These are phyloP conservation scores for Anoplophora glabripennis DNA, from an alignment of 1,140 invertebrate genomes.

Conservation along the genomic window DNA sequence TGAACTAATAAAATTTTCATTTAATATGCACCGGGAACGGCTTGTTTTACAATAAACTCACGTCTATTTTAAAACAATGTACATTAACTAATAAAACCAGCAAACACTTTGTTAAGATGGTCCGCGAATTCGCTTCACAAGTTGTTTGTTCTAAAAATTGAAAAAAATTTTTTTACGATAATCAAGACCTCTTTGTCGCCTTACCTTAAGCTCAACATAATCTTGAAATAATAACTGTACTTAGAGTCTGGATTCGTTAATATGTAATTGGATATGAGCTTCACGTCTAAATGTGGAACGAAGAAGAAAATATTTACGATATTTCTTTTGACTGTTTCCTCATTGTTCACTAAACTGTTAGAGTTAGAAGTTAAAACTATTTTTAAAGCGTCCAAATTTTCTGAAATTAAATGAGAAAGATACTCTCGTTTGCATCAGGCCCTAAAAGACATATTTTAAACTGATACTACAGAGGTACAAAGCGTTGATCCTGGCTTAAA, in stretches of 20 bases:
- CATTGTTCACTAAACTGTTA: slow-evolving; percentile 8
- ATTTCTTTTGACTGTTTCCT: slow-evolving; percentile 19
- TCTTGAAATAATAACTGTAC: background rate
- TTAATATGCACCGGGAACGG: too few species aligned
- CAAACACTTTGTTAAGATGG: too few species aligned
- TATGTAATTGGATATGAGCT: background rate
- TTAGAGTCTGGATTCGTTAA: background rate
- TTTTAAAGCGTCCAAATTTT: slow-evolving; percentile 50
- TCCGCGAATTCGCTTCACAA: too few species aligned
- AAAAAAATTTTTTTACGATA: background rate
- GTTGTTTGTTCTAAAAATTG: background rate
- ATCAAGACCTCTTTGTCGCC: background rate
- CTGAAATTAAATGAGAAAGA: slow-evolving; percentile 13
- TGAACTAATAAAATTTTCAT: too few species aligned
- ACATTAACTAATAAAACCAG: too few species aligned
- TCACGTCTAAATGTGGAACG: slow-evolving; percentile 11
- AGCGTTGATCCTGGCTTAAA: too few species aligned
- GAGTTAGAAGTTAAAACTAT: slow-evolving; percentile 39
- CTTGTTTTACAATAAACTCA: too few species aligned
- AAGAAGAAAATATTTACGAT: slow-evolving; percentile 26
- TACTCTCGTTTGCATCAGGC: background rate
- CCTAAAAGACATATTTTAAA: too few species aligned
- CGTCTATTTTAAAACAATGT: too few species aligned
- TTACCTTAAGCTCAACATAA: background rate
- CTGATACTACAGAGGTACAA: too few species aligned